Conservation (phyloP, 2,888 invertebrate genomes). For the Clistopyga incitator region DNA sequence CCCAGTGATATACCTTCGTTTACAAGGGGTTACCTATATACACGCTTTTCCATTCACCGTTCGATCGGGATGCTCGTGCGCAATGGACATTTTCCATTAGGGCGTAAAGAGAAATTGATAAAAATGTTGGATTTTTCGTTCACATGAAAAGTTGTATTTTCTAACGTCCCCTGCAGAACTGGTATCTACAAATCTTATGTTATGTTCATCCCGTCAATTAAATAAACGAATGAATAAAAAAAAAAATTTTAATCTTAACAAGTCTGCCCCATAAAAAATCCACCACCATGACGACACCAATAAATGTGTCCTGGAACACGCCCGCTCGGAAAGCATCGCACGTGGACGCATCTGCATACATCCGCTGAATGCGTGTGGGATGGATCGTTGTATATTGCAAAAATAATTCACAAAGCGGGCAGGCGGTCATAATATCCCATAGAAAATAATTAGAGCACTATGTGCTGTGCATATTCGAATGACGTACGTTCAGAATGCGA, state of each 20-base stretch:
- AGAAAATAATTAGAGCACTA: constrained; percentile 67
- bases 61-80: background rate
- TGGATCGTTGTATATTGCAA: constrained; percentile 16
- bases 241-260: too few relatives aligned
- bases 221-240: too few relatives aligned
- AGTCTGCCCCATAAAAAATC: background rate
- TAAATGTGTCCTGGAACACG: constrained; percentile 1
- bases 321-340: background rate
- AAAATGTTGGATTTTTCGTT: too few relatives aligned
- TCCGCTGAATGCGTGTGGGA: constrained; percentile 22
- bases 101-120: too few relatives aligned
- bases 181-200: too few relatives aligned
- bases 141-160: too few relatives aligned
- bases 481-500: constrained; percentile 50
- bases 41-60: constrained; percentile 44
- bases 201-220: too few relatives aligned
- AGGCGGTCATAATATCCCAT: constrained; percentile 32
- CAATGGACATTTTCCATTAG: constrained; percentile 16
- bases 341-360: background rate
- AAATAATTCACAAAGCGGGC: constrained; percentile 46
- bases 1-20: constrained; percentile 17
- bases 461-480: constrained; percentile 48
- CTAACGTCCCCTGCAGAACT: too few relatives aligned
- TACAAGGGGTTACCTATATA: constrained; percentile 20
- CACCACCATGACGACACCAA: background rate